Evolutionary conservation across 2,113 vertebrate genomes (phyloP), one percentile per base, ranked within the genome.

Genomic region (Tonatia bakeri): DNA sequence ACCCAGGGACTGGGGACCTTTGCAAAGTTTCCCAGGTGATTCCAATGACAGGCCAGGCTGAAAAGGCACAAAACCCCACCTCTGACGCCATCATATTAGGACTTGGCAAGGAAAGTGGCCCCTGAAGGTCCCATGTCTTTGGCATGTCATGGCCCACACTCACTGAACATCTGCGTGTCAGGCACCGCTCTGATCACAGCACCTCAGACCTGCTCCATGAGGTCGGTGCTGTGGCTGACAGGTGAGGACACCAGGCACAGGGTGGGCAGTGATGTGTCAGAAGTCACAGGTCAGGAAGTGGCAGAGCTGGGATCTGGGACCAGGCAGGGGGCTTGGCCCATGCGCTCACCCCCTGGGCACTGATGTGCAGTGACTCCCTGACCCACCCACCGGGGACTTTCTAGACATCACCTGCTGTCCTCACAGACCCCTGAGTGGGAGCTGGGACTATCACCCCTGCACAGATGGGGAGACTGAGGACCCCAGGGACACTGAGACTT

Each of bases 151-250:
- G 50, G 67, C 52, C 38, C 38, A n/a, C 14, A 5, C 0, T 50
- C n/a, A 4, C 9, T 24, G 47, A 31, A n/a, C 31, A 26, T 2
- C 17, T n/a, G 0, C 0, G 0, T 52, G 31, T 10, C 7, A 7
- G 22, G 56, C 38, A 36, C 72, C 33, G n/a, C 45, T 72, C 24
- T 40, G 2, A 43, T 36, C 1, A 5, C 17, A 40, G 22, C 9
- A 2, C 43, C 14, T 11, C 8, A 5, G 33, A 54, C 45, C 3
- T 17, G 36, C 31, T 43, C 80, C 26, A 61, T n/a, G 45, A 52
- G 54, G 69, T 16, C 1, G 3, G 33, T 17, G 5, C 26, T 36
- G 38, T 26, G 67, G 11, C 26, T 43, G 77, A 52, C 40, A 33
- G 38, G 22, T 0, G 11, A 50, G 67, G 38, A 67, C 83, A 15